Conservation (phyloP, 2,113 vertebrate species). For the Ceratotherium simum region DNA sequence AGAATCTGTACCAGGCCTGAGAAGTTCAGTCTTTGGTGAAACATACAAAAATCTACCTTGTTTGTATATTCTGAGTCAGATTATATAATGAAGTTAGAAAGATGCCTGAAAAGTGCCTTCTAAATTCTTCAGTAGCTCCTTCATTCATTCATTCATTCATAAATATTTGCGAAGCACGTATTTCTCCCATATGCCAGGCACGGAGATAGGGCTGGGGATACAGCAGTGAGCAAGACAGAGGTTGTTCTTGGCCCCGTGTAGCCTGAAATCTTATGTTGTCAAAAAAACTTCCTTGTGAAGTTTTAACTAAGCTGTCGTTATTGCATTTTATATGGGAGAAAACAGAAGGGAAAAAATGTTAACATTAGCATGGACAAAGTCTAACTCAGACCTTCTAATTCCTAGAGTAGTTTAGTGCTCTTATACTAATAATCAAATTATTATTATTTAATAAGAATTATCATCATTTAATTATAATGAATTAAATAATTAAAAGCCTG, state of each 20-base stretch:
- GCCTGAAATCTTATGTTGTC: neutral
- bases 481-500: neutral
- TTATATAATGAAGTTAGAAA: neutral
- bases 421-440: neutral
- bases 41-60: neutral
- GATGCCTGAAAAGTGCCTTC: neutral
- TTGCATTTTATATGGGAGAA: neutral
- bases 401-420: neutral
- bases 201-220: neutral
- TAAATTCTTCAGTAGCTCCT: neutral
- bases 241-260: neutral
- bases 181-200: neutral
- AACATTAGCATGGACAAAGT: neutral
- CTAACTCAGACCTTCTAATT: neutral
- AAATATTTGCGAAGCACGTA: neutral
- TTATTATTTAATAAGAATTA: neutral
- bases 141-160: neutral
- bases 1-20: neutral
- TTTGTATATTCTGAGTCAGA: neutral
- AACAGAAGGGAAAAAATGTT: neutral
- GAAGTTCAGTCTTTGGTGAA: neutral
- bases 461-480: neutral
- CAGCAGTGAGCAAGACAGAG: neutral
- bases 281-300: neutral
- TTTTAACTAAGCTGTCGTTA: neutral